Conservation (phyloP, 2,888 invertebrate species). For the Salpingus planirostris region DNA sequence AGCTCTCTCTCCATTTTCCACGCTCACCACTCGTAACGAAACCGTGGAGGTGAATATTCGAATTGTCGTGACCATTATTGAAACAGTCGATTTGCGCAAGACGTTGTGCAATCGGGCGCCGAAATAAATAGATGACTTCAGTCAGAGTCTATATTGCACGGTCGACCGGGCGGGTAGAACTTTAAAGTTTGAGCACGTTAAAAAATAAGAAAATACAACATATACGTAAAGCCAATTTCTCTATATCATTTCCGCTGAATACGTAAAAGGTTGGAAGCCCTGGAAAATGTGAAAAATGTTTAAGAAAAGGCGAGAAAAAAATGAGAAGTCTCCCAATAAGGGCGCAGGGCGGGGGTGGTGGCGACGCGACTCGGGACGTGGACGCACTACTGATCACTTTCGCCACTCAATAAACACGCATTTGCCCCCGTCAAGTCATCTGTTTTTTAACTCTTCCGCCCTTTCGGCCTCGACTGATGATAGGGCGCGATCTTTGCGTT, state of each 20-base stretch:
- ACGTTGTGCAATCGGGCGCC: conserved; percentile 2
- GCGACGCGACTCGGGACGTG: conserved; percentile 18
- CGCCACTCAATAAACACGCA: conserved; percentile 19
- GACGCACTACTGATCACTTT: conserved; percentile 17
- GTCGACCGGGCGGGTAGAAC: conserved; percentile 3
- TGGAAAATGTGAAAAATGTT: conserved; percentile 22
- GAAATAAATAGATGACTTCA: too few species aligned
- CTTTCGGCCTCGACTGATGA: too few species aligned
- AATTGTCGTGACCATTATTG: too few species aligned
- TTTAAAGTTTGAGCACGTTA: conserved; percentile 20
- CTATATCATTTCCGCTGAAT: conserved; percentile 18
- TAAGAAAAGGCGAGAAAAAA: conserved; percentile 15
- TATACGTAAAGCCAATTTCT: conserved; percentile 20
- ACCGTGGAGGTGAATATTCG: too few species aligned
- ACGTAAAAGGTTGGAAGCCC: conserved; percentile 16
- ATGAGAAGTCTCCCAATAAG: conserved; percentile 18
- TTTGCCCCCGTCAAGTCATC: conserved; percentile 18
- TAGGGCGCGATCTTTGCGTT: too few species aligned
- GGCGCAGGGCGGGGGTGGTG: conserved; percentile 15
- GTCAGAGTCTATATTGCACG: too few species aligned
- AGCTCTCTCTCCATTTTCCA: too few species aligned
- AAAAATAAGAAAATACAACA: conserved; percentile 23
- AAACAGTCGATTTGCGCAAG: background rate
- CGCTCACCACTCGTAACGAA: too few species aligned
- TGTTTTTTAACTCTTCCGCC: too few species aligned